Conservation (phyloP, 92 coral and sea anemone species). For the Porites lobata region DNA sequence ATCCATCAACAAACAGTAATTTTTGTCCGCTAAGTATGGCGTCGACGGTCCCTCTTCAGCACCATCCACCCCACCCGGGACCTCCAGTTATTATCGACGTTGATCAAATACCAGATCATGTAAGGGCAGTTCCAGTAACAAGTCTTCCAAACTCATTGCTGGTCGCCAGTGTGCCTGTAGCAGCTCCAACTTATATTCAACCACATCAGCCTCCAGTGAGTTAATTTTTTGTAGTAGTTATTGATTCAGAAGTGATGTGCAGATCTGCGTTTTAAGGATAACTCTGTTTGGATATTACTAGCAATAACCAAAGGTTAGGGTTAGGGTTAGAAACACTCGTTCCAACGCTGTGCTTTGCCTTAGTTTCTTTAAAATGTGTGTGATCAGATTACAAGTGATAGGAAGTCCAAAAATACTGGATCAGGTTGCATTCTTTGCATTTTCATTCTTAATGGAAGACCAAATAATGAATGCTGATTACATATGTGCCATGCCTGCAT, state of each 20-base stretch:
- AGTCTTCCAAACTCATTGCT: conserved; percentile 84
- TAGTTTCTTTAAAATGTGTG: too few species aligned
- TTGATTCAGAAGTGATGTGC: background rate
- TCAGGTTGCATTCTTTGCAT: too few species aligned
- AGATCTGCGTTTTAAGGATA: background rate
- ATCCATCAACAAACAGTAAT: conserved; percentile 29
- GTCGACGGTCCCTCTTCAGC: conserved; percentile 81
- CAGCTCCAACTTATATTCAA: conserved; percentile 88
- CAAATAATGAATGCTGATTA: too few species aligned
- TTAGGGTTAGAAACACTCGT: too few species aligned
- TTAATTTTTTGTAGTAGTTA: background rate
- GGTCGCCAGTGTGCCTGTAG: conserved; percentile 86
- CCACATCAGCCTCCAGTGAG: conserved; percentile 79
- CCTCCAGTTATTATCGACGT: conserved; percentile 81
- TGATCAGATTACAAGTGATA: too few species aligned
- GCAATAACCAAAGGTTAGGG: too few species aligned
- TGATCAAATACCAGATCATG: conserved; percentile 87
- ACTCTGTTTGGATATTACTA: too few species aligned
- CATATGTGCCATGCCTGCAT: too few species aligned
- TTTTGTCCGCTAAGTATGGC: conserved; percentile 66
- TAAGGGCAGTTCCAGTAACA: conserved; percentile 85
- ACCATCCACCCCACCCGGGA: conserved; percentile 78
- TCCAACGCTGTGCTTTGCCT: too few species aligned
- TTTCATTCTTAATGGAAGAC: too few species aligned
- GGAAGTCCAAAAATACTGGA: too few species aligned